Conservation (phyloP, 2,888 invertebrate genomes). For the Xylota segnis region DNA sequence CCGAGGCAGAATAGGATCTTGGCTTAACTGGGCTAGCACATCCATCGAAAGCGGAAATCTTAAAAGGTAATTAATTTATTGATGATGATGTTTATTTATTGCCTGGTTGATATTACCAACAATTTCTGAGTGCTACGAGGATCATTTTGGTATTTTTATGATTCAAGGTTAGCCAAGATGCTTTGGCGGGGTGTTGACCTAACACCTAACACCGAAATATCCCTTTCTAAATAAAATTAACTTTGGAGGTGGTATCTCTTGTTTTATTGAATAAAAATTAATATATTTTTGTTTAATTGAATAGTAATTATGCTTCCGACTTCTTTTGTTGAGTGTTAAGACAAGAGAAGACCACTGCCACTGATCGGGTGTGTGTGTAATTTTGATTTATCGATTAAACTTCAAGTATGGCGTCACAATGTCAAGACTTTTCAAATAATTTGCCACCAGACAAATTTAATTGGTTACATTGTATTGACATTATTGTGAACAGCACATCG, state of each 20-base stretch:
- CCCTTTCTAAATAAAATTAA: conserved; percentile 11
- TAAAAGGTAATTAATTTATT: conserved; percentile 14
- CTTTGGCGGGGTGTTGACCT: conserved; percentile 38
- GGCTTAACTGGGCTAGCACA: not conserved
- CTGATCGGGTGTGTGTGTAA: not conserved
- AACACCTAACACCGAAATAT: conserved; percentile 8
- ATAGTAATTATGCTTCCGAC: conserved; percentile 22
- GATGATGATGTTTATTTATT: conserved; percentile 3
- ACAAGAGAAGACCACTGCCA: conserved; percentile 14
- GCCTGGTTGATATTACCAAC: not conserved
- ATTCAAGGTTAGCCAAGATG: conserved; percentile 9
- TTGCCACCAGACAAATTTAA: conserved; percentile 5
- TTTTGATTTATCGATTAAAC: conserved; percentile 29
- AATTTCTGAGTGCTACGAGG: not conserved
- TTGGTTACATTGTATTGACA: conserved; percentile 30
- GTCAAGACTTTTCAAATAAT: conserved; percentile 9
- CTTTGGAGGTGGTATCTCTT: not conserved
- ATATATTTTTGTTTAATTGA: not conserved
- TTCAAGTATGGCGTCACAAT: conserved; percentile 19
- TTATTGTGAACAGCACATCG: not conserved
- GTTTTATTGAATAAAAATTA: not conserved
- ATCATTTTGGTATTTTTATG: not conserved
- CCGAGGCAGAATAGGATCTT: not conserved
- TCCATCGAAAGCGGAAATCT: conserved; percentile 32
- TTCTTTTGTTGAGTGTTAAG: conserved; percentile 8